Base-by-base conservation (phyloP, 2,113 vertebrate species). In the Aspiorhynchus laticeps region DNA sequence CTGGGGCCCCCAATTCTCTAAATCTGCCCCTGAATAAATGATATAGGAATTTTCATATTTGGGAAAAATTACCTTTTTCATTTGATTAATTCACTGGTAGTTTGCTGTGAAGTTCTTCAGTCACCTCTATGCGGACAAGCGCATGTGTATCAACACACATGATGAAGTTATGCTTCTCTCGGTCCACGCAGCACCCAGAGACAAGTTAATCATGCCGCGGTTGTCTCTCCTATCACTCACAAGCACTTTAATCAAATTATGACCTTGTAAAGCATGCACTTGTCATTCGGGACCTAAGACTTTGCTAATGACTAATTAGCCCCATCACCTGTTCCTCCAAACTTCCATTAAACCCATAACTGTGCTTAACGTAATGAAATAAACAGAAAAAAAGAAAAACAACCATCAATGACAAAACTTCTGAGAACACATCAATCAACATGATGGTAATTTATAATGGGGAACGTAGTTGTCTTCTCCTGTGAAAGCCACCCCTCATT, bases 161-260 rank as follows among this genome's bases (percentile, higher is more conserved):
- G 85, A 92, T 90, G 88, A 93, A 90, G 91, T 93, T 90, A 90
- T 59, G 85, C 78, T 89, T 89, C 69, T 15, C 21, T 36, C 88
- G 81, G 81, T 76, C 56, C 74, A 31, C 84, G 87, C 87, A 83
- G 61, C 69, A 83, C 78, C 89, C 28, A 56, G 85, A 89, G 89
- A 87, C 85, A 91, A 90, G 92, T 93, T 94, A 94, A 94, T 95
- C 93, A 93, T 93, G 87, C 92, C 82, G 88, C 88, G 91, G 90
- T 91, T 90, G 92, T 93, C 91, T 95, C 91, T 93, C 83, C 92
- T 91, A 92, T 94, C 93, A 92, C 90, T 93, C 83, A 90, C 90
- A 91, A 92, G 85, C 91, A 93, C 93, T 95, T 95, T 95, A 95
- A 96, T 95, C 93, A 95, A 94, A 95, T 95, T 92, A 93, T 95